Percentiles rank a stretch among this genome's conserved stretches.
Evolutionary conservation across 37 sponge, comb jelly and placozoan genomes (phyloP).

Genomic region (Diacarnus erythraeanus): DNA sequence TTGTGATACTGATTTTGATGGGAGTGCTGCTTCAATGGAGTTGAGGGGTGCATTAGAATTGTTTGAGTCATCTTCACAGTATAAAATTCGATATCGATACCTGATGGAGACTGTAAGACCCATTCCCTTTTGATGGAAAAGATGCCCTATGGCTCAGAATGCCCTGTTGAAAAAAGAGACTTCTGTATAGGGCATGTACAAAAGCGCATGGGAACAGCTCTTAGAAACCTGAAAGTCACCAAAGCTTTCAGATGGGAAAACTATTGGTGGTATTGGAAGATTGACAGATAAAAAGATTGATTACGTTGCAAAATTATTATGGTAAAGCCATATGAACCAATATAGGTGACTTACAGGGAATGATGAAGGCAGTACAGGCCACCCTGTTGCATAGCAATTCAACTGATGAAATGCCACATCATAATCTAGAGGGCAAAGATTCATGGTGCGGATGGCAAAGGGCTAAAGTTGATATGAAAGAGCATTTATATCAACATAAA

Average conservation of each 20-base stretch:
- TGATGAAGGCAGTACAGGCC: conserved; percentile 33
- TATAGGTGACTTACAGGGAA: conserved; percentile 11
- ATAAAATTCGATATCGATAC: not conserved
- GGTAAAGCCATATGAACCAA: conserved; percentile 32
- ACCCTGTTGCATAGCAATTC: conserved; percentile 18
- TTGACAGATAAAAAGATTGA: conserved; percentile 19
- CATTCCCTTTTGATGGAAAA: not conserved
- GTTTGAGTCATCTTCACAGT: not conserved
- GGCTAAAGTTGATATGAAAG: not conserved
- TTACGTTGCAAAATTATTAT: conserved; percentile 41
- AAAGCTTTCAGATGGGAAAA: conserved; percentile 35
- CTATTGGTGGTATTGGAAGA: conserved; percentile 34
- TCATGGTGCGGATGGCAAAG: no score
- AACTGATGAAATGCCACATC: conserved; percentile 23
- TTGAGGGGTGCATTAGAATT: not conserved
- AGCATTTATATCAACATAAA: not conserved
- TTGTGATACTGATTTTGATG: not conserved
- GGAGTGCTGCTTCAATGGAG: conserved; percentile 36
- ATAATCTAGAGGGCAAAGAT: conserved; percentile 25
- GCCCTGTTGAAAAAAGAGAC: conserved; percentile 19
- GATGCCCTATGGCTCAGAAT: conserved; percentile 31
- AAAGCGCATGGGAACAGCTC: conserved; percentile 29
- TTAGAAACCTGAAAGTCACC: conserved; percentile 13
- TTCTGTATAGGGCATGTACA: conserved; percentile 48
- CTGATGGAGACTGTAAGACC: conserved; percentile 36